A percentile compares a stretch with the other conserved stretches of the same genome.
Evolutionary conservation across 2,797 vertebrate genomes (phyloP).

Genomic region (Phoxinus dragarum): DNA sequence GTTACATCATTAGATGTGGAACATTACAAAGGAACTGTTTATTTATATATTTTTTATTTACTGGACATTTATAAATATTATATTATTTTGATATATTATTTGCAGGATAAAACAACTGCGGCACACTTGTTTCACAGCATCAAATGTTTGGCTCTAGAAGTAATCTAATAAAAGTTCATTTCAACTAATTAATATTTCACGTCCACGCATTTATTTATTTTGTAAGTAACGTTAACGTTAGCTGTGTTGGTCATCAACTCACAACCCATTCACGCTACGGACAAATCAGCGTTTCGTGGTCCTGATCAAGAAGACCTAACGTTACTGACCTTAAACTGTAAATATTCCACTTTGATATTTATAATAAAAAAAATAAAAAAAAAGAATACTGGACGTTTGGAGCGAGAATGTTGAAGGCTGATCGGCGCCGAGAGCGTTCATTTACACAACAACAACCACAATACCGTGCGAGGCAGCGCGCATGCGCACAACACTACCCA

Average conservation of each 20-base stretch:
- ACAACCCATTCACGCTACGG: neutral
- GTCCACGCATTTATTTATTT: neutral
- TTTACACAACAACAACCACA: constrained; percentile 57
- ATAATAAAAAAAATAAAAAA: neutral
- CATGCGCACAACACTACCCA: constrained; percentile 60
- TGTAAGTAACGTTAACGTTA: neutral
- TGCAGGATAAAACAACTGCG: neutral
- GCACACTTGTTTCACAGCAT: neutral
- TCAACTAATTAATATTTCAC: neutral
- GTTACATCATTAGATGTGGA: too few relatives aligned
- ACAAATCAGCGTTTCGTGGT: neutral
- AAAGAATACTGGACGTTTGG: neutral
- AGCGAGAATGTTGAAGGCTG: neutral
- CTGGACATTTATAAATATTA: neutral
- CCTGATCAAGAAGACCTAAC: neutral
- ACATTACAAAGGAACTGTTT: neutral
- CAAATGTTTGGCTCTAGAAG: neutral
- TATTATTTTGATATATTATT: neutral
- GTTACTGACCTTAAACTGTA: neutral
- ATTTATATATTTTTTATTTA: neutral
- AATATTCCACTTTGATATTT: neutral
- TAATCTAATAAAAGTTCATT: neutral
- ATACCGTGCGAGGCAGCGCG: constrained; percentile 58
- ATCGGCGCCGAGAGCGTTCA: neutral
- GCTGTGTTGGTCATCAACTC: neutral